Conservation (phyloP, 2,113 vertebrate species). For the Ovibos moschatus region DNA sequence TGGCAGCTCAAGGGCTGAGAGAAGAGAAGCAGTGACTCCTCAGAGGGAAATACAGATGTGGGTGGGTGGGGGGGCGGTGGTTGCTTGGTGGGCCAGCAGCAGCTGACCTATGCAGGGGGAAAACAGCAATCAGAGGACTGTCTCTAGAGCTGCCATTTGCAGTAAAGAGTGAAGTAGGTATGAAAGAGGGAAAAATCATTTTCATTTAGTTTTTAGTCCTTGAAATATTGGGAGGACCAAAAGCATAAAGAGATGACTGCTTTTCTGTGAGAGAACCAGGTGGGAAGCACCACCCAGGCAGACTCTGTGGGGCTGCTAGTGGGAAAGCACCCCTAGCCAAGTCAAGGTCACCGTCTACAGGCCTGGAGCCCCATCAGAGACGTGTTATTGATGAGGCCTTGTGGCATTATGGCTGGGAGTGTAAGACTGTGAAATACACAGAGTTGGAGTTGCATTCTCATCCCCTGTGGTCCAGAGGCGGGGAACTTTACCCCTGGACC, state of each 20-base stretch:
- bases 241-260: neutral
- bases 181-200: neutral
- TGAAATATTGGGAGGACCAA: neutral
- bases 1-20: neutral
- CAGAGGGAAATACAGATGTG: neutral
- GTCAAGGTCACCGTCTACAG: neutral
- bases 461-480: neutral
- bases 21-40: neutral
- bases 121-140: neutral
- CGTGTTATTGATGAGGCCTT: neutral
- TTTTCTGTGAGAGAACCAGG: neutral
- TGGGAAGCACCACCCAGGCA: neutral
- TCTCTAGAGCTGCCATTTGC: neutral
- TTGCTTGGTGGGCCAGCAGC: neutral
- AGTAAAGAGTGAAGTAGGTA: neutral
- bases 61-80: neutral
- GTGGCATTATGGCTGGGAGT: neutral
- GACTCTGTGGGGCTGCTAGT: neutral
- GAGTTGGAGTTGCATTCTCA: neutral
- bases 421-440: neutral
- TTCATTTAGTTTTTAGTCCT: neutral
- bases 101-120: neutral
- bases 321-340: neutral
- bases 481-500: neutral
- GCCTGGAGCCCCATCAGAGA: neutral